A percentile compares a stretch with the other conserved stretches of the same genome.
Evolutionary conservation across 2,888 invertebrate species (phyloP).

Genomic region (Parapristionchus giblindavisi): DNA sequence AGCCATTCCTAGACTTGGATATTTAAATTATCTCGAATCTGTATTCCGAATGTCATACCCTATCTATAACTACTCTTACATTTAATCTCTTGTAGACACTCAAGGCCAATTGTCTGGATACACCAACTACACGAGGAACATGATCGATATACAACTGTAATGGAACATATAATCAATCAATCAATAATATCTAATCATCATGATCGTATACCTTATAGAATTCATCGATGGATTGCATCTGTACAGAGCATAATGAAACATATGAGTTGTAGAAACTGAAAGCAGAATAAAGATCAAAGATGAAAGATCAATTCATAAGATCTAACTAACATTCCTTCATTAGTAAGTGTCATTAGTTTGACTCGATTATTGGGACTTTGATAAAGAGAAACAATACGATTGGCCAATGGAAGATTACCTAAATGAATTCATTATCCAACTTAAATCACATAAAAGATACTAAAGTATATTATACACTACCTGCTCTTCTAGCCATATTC

Average conservation of each 20-base stretch:
- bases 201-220: slow-evolving; percentile 1
- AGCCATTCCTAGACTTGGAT: no score
- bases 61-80: no score
- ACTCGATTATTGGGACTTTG: slow-evolving; percentile 53
- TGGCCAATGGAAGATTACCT: slow-evolving; percentile 51
- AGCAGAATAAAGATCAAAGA: not conserved
- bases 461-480: not conserved
- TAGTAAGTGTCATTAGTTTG: slow-evolving; percentile 54
- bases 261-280: slow-evolving; percentile 57
- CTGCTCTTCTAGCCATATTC: slow-evolving; percentile 41
- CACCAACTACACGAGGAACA: slow-evolving; percentile 61
- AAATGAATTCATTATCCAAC: no score
- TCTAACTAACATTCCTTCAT: slow-evolving; percentile 44
- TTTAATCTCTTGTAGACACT: slow-evolving; percentile 45
- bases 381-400: slow-evolving; percentile 55
- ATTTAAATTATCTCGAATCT: no score
- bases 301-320: not conserved
- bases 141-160: slow-evolving; percentile 49
- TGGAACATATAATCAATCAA: not conserved
- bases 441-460: no score
- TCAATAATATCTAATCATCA: not conserved
- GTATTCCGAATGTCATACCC: no score
- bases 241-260: slow-evolving; percentile 37
- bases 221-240: slow-evolving; percentile 6
- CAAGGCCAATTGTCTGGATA: slow-evolving; percentile 44